These are phyloP conservation scores for Drosophila koepferae DNA, from an alignment of 2,888 invertebrate species.

Conservation along the genomic window DNA sequence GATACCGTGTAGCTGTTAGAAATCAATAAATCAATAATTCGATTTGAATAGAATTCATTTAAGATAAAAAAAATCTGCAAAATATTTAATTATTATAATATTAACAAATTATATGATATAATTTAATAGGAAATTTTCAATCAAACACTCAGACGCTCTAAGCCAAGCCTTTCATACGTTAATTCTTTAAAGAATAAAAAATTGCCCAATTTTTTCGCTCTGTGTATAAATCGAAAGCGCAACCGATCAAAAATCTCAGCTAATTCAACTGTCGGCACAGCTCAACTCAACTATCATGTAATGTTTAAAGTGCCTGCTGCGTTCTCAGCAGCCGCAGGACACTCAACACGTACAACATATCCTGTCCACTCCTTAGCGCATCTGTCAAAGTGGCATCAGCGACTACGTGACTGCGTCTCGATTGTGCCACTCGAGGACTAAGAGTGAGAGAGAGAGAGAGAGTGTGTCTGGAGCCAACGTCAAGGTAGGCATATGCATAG, in stretches of 20 bases:
- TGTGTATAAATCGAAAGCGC: background rate
- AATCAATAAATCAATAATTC: too few relatives aligned
- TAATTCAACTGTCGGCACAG: conserved; percentile 13
- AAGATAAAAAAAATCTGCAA: too few relatives aligned
- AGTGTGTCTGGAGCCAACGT: too few relatives aligned
- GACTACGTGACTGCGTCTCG: conserved; percentile 38
- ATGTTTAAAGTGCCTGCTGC: conserved; percentile 6
- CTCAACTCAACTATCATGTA: conserved; percentile 13
- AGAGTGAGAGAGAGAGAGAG: too few relatives aligned
- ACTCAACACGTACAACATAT: conserved; percentile 38
- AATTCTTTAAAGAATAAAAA: background rate
- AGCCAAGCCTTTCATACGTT: too few relatives aligned
- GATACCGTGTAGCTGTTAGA: too few relatives aligned
- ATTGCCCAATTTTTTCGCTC: background rate
- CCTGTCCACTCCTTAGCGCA: conserved; percentile 23
- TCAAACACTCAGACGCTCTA: background rate
- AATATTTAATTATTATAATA: too few relatives aligned
- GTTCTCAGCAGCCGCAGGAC: conserved; percentile 11
- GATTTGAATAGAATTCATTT: too few relatives aligned
- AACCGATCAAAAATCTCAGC: conserved; percentile 16
- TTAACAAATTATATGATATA: too few relatives aligned
- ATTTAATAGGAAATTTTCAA: too few relatives aligned
- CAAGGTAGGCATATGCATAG: background rate
- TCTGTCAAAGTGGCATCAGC: conserved; percentile 32
- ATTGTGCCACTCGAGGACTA: background rate